Evolutionary conservation across 2,888 invertebrate genomes (phyloP).

Genomic region (Zootermopsis nevadensis): DNA sequence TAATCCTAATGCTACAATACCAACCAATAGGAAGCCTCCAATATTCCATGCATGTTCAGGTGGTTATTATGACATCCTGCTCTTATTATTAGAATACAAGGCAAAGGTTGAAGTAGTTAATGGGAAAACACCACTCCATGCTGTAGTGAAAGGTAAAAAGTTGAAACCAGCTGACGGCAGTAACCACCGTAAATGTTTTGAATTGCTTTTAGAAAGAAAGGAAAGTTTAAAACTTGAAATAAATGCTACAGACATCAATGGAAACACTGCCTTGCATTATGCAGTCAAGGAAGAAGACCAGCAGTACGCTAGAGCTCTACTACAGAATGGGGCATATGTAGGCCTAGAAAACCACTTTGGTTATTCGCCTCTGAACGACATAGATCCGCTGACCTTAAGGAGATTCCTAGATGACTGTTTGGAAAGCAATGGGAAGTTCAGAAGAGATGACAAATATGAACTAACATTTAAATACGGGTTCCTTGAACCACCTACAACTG

Average conservation of each 20-base stretch:
- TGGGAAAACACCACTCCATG: slow-evolving; percentile 30
- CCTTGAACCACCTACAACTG: neutral
- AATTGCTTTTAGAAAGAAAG: slow-evolving; percentile 11
- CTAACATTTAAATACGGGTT: slow-evolving; percentile 35
- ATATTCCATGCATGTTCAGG: slow-evolving; percentile 26
- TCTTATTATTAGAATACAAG: slow-evolving; percentile 25
- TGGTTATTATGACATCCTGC: slow-evolving; percentile 27
- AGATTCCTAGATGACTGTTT: slow-evolving; percentile 40
- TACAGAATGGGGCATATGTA: slow-evolving; percentile 37
- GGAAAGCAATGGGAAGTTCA: slow-evolving; percentile 20
- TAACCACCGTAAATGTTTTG: slow-evolving; percentile 6
- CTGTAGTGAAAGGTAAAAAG: slow-evolving; percentile 24
- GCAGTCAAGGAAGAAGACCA: slow-evolving; percentile 41
- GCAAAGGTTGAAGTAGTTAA: slow-evolving; percentile 7
- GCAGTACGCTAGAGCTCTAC: slow-evolving; percentile 11
- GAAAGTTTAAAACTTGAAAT: slow-evolving; percentile 14
- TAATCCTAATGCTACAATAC: slow-evolving; percentile 33
- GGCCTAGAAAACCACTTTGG: slow-evolving; percentile 40
- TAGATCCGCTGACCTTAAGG: slow-evolving; percentile 21
- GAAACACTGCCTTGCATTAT: slow-evolving; percentile 43
- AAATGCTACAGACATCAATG: slow-evolving; percentile 36
- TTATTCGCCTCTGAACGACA: slow-evolving; percentile 13
- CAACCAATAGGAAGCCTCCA: slow-evolving; percentile 39
- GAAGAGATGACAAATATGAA: slow-evolving; percentile 38
- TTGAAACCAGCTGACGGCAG: neutral